Conservation (phyloP, 2,113 vertebrate genomes). For the Sphaerodactylus townsendi region DNA sequence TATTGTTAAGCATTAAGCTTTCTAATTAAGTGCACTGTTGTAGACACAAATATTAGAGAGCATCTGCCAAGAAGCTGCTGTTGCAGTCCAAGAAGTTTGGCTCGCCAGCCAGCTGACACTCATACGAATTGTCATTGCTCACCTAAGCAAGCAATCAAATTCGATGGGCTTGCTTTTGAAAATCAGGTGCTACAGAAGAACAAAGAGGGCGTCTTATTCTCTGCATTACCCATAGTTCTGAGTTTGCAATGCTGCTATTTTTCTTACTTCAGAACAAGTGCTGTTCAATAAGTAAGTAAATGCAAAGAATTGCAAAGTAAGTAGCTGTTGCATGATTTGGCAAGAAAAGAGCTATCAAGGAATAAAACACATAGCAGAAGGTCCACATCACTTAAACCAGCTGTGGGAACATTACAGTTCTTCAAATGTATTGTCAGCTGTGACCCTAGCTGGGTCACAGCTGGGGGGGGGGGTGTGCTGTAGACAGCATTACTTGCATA, state of each 20-base stretch:
- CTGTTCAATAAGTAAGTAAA: too few relatives aligned
- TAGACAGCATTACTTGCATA: background rate
- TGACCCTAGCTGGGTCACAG: too few relatives aligned
- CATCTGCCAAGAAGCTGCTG: background rate
- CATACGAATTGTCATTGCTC: conserved; percentile 45
- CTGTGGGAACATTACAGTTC: background rate
- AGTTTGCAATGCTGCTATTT: too few relatives aligned
- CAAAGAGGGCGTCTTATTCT: background rate
- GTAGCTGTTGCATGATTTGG: background rate
- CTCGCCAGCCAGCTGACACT: conserved; percentile 31
- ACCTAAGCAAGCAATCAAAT: conserved; percentile 22
- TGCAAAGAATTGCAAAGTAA: too few relatives aligned
- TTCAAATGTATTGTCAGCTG: background rate
- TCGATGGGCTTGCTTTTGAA: background rate
- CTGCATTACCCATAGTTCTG: too few relatives aligned
- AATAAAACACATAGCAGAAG: background rate
- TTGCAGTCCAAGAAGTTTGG: conserved; percentile 20
- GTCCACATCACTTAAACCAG: too few relatives aligned
- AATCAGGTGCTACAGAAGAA: background rate
- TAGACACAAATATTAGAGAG: conserved; percentile 49
- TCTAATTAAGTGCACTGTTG: conserved; percentile 47
- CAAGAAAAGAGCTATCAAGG: background rate
- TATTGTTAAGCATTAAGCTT: conserved; percentile 41
- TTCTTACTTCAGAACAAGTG: too few relatives aligned
- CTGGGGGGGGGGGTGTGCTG: background rate